Evolutionary conservation across 2,888 invertebrate species (phyloP).

Genomic region (Pelosia muscerda): DNA sequence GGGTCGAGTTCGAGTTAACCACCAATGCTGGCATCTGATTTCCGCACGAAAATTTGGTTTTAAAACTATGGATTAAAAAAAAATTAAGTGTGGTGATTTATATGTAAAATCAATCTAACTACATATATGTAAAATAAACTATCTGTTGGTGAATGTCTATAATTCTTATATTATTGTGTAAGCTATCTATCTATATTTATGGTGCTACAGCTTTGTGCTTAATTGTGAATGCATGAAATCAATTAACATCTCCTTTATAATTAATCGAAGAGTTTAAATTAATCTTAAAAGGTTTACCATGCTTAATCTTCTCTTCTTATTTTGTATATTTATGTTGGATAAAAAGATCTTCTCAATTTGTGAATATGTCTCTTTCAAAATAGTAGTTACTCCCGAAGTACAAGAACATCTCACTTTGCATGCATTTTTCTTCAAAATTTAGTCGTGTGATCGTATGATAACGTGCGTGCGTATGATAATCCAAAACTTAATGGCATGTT

Average conservation of each 20-base stretch:
- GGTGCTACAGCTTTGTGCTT: not conserved
- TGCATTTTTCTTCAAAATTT: not conserved
- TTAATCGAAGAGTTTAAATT: not conserved
- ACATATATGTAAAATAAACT: too few species aligned
- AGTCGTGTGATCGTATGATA: too few species aligned
- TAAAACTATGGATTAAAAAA: too few species aligned
- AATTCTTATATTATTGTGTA: not conserved
- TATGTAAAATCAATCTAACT: too few species aligned
- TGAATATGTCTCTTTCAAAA: too few species aligned
- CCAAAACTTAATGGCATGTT: too few species aligned
- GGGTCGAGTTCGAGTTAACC: too few species aligned
- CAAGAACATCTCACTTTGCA: not conserved
- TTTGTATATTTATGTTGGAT: too few species aligned
- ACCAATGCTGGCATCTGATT: not conserved
- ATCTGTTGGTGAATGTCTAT: not conserved
- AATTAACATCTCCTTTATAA: not conserved
- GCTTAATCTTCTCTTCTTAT: not conserved
- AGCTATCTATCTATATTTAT: not conserved
- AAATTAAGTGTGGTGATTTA: not conserved
- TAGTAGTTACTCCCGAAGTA: not conserved
- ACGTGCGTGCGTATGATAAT: too few species aligned
- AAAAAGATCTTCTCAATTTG: too few species aligned
- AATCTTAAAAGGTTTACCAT: not conserved
- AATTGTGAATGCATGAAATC: not conserved
- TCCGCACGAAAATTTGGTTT: too few species aligned